phyloP scores from a whole-genome alignment of 2,113 vertebrate genomes.

The Vulpes ferrilata region DNA sequence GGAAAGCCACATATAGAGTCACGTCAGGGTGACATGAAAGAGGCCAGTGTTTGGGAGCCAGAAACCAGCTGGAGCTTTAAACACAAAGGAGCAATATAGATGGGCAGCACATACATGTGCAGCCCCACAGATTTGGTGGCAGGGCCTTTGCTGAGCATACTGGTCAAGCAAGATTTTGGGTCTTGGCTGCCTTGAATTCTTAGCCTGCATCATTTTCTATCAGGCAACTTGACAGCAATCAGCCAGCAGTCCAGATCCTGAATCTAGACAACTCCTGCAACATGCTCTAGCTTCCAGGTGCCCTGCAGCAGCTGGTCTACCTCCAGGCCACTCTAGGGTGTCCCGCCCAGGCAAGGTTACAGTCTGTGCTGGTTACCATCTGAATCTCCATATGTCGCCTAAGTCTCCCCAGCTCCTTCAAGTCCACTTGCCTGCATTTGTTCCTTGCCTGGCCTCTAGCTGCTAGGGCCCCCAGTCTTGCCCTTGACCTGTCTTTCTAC shows the following conservation, averaged over 20 bases:
- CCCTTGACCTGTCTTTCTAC: neutral
- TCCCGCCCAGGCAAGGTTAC: neutral
- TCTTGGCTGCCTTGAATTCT: neutral
- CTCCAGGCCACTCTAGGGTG: neutral
- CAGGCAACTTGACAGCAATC: neutral
- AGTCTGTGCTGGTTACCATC: neutral
- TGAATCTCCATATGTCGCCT: neutral
- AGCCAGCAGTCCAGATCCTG: neutral
- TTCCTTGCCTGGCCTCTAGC: neutral
- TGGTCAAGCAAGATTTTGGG: neutral
- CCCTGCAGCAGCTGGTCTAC: neutral
- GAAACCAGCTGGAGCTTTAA: too few relatives aligned
- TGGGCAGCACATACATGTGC: fast-evolving
- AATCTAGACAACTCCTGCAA: neutral
- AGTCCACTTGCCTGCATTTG: neutral
- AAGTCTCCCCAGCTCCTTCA: neutral
- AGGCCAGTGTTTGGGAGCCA: neutral
- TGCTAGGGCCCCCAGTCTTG: neutral
- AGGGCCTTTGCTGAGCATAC: neutral
- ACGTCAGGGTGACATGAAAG: neutral
- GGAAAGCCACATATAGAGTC: neutral
- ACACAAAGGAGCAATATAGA: neutral
- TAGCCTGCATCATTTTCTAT: neutral
- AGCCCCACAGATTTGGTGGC: fast-evolving
- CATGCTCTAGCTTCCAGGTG: neutral